These are phyloP conservation scores for Etheostoma perlongum DNA, from an alignment of 2,797 vertebrate genomes.

Conservation along the genomic window DNA sequence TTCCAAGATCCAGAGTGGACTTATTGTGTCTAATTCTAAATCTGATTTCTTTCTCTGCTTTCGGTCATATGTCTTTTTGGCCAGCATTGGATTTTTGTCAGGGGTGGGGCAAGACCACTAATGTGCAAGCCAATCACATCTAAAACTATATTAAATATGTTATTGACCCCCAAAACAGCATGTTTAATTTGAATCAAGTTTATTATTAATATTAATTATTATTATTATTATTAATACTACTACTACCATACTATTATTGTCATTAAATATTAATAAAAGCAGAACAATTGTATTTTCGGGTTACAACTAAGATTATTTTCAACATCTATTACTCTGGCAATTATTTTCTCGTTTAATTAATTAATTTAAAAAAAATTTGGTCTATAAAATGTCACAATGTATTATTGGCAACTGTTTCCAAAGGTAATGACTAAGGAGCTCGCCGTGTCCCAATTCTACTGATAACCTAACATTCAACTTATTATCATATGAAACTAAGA, in stretches of 20 bases:
- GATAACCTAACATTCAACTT: background rate
- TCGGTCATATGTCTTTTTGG: background rate
- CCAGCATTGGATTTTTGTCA: background rate
- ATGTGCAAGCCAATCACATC: background rate
- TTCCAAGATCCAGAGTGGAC: background rate
- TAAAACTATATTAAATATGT: too few species aligned
- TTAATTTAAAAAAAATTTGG: background rate
- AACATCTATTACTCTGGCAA: background rate
- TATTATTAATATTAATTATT: background rate
- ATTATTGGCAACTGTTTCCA: background rate
- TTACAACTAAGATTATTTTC: background rate
- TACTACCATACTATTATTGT: background rate
- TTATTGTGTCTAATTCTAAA: background rate
- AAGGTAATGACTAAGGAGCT: background rate
- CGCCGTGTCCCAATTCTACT: too few species aligned
- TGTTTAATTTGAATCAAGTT: slow-evolving; percentile 1
- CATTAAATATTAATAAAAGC: background rate
- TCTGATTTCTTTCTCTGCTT: background rate
- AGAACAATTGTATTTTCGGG: background rate
- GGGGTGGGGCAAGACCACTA: background rate
- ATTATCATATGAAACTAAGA: background rate
- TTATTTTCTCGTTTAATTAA: background rate
- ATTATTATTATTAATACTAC: background rate
- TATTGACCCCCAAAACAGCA: background rate
- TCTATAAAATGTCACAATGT: background rate